Evolutionary conservation across 1,140 invertebrate genomes (phyloP), one percentile per base, ranked within the genome.

Genomic region (Drosophila melanica): DNA sequence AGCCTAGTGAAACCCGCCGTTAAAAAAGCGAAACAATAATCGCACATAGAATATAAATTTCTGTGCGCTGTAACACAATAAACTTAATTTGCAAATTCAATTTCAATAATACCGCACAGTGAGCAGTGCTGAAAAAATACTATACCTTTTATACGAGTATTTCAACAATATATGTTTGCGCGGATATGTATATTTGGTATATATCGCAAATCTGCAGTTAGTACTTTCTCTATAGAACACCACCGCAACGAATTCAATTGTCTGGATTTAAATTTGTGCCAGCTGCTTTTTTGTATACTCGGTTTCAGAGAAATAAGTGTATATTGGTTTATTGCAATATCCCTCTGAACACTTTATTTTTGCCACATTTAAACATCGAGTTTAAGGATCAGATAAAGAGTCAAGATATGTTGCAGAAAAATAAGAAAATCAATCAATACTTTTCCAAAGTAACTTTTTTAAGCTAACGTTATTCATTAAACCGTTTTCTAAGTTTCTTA

Each of bases 51-150:
- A 87, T 86, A 81, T 86, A 86, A 86, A 86, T 87, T 77, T 73
- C 41, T 55, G 33, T 69, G 42, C 11, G 30, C 41, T 55, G 79
- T 70, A 69, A 71, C 53, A 89, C 79, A 87, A 87, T 87, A 86
- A 82, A 87, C 69, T 89, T 89, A 89, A 87, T 87, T 87, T 87
- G 68, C 67, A 89, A 87, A 87, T 89, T 82, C 82, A 87, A 87
- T 87, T 87, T 84, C 82, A 87, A 87, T 89, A 87, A 87, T 89
- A 69, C 76, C 53, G 45, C 50, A 55, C 55, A 72, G 44, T 23
- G 47, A 44, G 39, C 44, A 45, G 35, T 47, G 35, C 37, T 39
- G 62, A 51, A 76, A 86, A 84, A 75, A 27, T 45, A 23, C 37
- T 57, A 33, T 39, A 35, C 14, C 27, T 48, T 51, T n/a, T 20